A percentile compares a stretch with the other conserved stretches of the same genome.
phyloP scores from a whole-genome alignment of 2,888 invertebrate species.

The Invenusta paracnida region DNA sequence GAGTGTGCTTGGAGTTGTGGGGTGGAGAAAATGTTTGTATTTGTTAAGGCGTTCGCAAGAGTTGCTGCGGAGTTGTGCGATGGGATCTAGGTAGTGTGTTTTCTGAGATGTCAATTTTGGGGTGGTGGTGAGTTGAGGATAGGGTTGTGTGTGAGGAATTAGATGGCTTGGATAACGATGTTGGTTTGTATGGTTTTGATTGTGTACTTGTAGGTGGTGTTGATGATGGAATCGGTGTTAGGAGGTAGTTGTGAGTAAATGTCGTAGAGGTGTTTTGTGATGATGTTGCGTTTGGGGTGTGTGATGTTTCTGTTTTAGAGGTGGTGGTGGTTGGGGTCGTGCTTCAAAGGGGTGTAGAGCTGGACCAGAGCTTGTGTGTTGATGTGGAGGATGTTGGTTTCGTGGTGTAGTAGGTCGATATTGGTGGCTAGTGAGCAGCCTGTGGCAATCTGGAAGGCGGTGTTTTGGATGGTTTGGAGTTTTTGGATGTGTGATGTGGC shows the following conservation, averaged over 20 bases:
- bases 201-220: neutral
- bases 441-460: too few species aligned
- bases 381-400: neutral
- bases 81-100: constrained; percentile 10
- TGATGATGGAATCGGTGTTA: neutral
- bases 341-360: neutral
- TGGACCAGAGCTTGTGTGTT: neutral
- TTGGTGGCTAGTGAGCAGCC: neutral
- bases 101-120: neutral
- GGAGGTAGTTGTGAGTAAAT: neutral
- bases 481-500: too few species aligned
- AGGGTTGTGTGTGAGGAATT: neutral
- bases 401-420: neutral
- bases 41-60: neutral
- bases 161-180: neutral
- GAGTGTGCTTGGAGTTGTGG: neutral
- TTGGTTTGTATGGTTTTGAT: neutral
- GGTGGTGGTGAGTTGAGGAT: neutral
- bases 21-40: neutral
- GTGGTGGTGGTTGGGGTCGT: neutral
- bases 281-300: too few species aligned
- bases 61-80: constrained; percentile 23
- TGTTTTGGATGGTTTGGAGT: too few species aligned
- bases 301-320: neutral
- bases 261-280: too few species aligned